Evolutionary conservation across 2,113 vertebrate species (phyloP).

Genomic region (Limanda limanda): DNA sequence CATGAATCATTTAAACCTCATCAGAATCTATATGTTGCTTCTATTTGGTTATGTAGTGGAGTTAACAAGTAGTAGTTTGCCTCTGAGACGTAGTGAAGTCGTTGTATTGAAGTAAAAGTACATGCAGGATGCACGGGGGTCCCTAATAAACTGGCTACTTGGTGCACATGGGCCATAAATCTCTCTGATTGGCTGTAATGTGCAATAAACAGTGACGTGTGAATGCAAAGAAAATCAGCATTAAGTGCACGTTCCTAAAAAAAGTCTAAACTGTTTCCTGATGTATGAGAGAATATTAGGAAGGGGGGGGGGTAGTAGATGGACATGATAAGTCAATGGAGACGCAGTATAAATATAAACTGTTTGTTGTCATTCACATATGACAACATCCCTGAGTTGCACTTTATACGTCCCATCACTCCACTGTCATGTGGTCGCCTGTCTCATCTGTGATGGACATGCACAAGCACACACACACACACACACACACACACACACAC

Average conservation of each 20-base stretch:
- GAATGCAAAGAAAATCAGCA: constrained; percentile 58
- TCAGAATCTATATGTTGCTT: neutral
- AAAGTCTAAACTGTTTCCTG: constrained; percentile 19
- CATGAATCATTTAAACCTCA: neutral
- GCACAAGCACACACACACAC: too few relatives aligned
- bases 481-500: too few relatives aligned
- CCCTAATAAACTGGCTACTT: constrained; percentile 7
- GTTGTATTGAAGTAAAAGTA: neutral
- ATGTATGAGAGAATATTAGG: constrained; percentile 5
- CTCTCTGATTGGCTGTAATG: neutral
- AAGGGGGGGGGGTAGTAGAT: too few relatives aligned
- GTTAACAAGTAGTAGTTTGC: neutral
- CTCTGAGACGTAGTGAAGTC: neutral
- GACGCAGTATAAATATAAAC: constrained; percentile 26
- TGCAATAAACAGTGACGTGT: constrained; percentile 45
- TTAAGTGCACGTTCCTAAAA: constrained; percentile 27
- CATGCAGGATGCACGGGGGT: neutral
- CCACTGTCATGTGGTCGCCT: constrained; percentile 20
- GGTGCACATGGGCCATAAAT: constrained; percentile 26
- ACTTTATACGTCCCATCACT: constrained; percentile 45
- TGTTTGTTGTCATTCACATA: constrained; percentile 40
- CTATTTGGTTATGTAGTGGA: neutral
- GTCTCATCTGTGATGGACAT: constrained; percentile 54
- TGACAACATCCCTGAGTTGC: constrained; percentile 56
- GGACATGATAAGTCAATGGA: constrained; percentile 20